Evolutionary conservation across 1,140 invertebrate species (phyloP), one percentile per base, ranked within the genome.

Genomic region (Melanaphis sacchari): DNA sequence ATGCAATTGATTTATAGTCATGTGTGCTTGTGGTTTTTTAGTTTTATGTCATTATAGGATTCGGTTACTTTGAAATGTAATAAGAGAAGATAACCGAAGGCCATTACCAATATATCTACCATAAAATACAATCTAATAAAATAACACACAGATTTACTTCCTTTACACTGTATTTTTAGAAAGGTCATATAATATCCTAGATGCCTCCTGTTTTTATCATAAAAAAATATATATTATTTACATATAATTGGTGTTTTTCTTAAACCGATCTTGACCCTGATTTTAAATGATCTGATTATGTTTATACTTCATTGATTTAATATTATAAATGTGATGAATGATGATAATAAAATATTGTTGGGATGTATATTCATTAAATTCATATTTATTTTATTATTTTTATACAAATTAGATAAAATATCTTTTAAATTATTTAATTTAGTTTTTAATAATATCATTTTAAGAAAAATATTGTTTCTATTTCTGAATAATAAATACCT

Each of bases 11-110:
- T 92, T 92, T 92, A 92, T 92, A 52, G 91, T 11, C n/a, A 21
- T 84, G 36, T 84, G 46, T 84, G 46, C 36, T 92, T 84, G 91
- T 84, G 91, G 91, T 92, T 82, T 92, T 92, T 92, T 49, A 66
- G 43, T 92, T 92, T 84, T 84, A 52, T 84, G 91, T 92, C 46
- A 92, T 92, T 92, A 85, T 41, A 54, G 91, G 76, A 93, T 93
- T 93, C 81, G 91, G 91, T 93, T 93, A 93, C 91, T 85, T 54
- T 84, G 49, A 85, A 85, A 52, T 49, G 91, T 93, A 93, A 93
- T 54, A 93, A 85, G 91, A 93, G 91, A 93, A 84, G 91, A 52
- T 26, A 46, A 84, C 81, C 76, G 91, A 93, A 93, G 91, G 91
- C 46, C 91, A 85, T 84, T 54, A 92, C 41, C 91, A 38, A 90